Evolutionary conservation across 2,888 invertebrate species (phyloP), one percentile per base, ranked within the genome.

Genomic region (Dendrolimus houi): DNA sequence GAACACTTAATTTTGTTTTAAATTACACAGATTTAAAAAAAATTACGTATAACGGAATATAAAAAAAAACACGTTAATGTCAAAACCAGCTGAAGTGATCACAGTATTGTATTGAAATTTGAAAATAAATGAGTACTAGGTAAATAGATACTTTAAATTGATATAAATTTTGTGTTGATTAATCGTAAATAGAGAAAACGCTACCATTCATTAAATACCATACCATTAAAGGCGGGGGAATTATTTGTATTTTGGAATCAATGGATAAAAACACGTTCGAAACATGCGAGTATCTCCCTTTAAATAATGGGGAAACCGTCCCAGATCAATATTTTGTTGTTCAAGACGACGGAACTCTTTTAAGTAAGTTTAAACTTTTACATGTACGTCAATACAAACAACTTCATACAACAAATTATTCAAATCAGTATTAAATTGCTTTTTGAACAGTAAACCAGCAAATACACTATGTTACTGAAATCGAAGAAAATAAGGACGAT

Each of bases 241-340:
- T 53, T 52, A 54, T 56, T 29, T 29, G 29, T 29, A 29, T 29
- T 29, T 29, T 29, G 29, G 29, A 29, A 29, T 29, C 29, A 60
- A 89, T 88, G 89, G 81, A 85, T 64, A 83, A 85, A 68, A 74
- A 74, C 55, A 70, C 77, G 0, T 87, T 74, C 61, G 85, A 83
- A 70, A 79, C 81, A 1, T 89, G 80, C 58, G 85, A 87, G 62
- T 88, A 78, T 62, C 62, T 86, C 40, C 72, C 81, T 17, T 61
- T 64, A 1, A 75, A 66, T 62, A 70, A 61, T 57, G 57, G 62
- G 42, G 78, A 77, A 60, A 57, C 70, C 52, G 76, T 76, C 56
- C 59, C 79, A 2, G 77, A 81, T 42, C 85, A 86, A 58, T 80
- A 83, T 64, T 81, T 83, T 62, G 82, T 90, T 10, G 79, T 90